Evolutionary conservation across 2,113 vertebrate genomes (phyloP).

Genomic region (Seriola dumerili): DNA sequence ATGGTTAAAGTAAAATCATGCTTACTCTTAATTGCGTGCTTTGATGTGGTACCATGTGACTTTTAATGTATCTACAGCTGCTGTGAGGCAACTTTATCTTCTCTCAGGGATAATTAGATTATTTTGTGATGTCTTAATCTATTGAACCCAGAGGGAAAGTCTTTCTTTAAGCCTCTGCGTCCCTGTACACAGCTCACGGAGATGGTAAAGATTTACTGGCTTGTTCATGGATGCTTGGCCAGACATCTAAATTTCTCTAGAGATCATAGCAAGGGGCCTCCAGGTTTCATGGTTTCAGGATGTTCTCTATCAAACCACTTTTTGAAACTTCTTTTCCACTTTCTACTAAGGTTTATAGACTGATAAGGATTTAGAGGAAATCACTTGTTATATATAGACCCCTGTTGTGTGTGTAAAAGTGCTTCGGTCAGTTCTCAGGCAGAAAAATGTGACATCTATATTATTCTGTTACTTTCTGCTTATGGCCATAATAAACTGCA

Average conservation of each 20-base stretch:
- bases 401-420: not conserved
- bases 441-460: not conserved
- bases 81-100: not conserved
- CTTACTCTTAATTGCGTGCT: not conserved
- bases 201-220: constrained; percentile 37
- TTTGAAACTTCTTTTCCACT: not conserved
- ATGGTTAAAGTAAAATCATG: not conserved
- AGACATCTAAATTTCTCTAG: constrained; percentile 35
- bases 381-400: not conserved
- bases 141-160: not conserved
- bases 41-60: not conserved
- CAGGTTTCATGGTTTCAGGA: not conserved
- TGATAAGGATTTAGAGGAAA: constrained; percentile 30
- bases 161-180: not conserved
- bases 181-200: not conserved
- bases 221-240: not conserved
- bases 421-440: not conserved
- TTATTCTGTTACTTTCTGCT: not conserved
- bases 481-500: not conserved
- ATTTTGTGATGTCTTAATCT: constrained; percentile 30
- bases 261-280: constrained; percentile 7
- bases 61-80: not conserved
- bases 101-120: constrained; percentile 11
- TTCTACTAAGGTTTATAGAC: not conserved
- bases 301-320: not conserved